These are phyloP conservation scores for Subacronicta megacephala DNA, from an alignment of 2,888 invertebrate genomes.

Conservation along the genomic window DNA sequence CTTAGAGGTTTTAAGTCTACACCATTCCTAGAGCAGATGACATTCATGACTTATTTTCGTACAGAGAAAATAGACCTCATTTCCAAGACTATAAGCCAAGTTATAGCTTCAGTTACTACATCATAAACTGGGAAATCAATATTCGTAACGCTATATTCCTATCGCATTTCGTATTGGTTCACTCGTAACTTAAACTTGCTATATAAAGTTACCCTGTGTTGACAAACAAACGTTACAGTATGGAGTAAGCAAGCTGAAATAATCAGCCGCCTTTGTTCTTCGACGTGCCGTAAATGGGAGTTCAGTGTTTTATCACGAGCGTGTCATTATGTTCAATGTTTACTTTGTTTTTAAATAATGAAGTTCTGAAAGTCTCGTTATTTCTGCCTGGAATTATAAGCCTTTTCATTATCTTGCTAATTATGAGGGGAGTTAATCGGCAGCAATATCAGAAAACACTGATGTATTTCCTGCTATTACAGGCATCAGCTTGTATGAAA, in stretches of 20 bases:
- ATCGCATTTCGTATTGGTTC: constrained; percentile 38
- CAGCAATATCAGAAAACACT: too few species aligned
- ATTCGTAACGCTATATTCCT: constrained; percentile 46
- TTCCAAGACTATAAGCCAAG: constrained; percentile 5
- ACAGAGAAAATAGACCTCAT: neutral
- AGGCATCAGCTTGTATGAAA: too few species aligned
- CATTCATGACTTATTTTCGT: too few species aligned
- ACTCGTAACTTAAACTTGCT: constrained; percentile 44
- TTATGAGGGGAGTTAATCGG: too few species aligned
- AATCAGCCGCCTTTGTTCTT: constrained; percentile 37
- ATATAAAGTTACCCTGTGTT: constrained; percentile 47
- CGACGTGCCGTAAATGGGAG: constrained; percentile 21
- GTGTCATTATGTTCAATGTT: constrained; percentile 10
- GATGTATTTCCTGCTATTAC: too few species aligned
- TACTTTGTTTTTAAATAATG: constrained; percentile 18
- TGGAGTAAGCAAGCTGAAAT: constrained; percentile 36
- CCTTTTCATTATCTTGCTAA: too few species aligned
- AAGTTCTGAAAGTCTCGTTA: neutral
- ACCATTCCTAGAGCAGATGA: too few species aligned
- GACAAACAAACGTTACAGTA: constrained; percentile 38
- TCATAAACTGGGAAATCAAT: constrained; percentile 47
- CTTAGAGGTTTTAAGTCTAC: too few species aligned
- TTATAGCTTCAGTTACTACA: constrained; percentile 19
- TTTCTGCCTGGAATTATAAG: too few species aligned
- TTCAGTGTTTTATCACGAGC: constrained; percentile 7